A percentile compares a stretch with the other conserved stretches of the same genome.
phyloP scores from a whole-genome alignment of 2,797 vertebrate genomes.

The Phoebastria nigripes region DNA sequence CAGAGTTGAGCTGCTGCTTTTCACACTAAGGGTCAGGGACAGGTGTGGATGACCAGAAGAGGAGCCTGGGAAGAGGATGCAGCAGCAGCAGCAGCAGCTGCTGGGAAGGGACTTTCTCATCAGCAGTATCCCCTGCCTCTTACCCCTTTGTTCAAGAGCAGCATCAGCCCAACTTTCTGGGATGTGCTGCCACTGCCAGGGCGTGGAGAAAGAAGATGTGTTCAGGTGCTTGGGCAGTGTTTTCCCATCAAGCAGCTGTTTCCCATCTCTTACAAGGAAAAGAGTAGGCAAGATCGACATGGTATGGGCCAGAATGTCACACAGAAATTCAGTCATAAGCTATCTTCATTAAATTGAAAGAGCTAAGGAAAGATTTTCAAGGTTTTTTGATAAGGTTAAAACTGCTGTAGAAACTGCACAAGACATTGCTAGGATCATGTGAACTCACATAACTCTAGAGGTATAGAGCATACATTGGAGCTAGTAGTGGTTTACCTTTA shows the following conservation, averaged over 20 bases:
- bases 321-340: too few relatives aligned
- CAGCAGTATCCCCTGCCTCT: fast-evolving
- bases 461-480: neutral
- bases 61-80: neutral
- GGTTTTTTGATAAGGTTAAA: neutral
- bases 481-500: neutral
- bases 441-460: neutral
- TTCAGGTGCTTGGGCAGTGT: neutral
- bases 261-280: neutral
- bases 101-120: neutral
- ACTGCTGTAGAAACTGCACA: neutral
- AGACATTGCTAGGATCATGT: neutral
- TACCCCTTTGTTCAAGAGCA: neutral
- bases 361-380: neutral
- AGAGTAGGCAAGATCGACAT: neutral
- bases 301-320: neutral
- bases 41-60: neutral
- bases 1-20: neutral
- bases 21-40: neutral
- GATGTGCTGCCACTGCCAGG: neutral
- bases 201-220: neutral
- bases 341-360: neutral
- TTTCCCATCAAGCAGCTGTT: neutral
- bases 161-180: neutral
- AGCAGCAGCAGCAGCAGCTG: neutral